These are phyloP conservation scores for Agrenia bidenticulata DNA, from an alignment of 2,888 invertebrate genomes.

Conservation along the genomic window DNA sequence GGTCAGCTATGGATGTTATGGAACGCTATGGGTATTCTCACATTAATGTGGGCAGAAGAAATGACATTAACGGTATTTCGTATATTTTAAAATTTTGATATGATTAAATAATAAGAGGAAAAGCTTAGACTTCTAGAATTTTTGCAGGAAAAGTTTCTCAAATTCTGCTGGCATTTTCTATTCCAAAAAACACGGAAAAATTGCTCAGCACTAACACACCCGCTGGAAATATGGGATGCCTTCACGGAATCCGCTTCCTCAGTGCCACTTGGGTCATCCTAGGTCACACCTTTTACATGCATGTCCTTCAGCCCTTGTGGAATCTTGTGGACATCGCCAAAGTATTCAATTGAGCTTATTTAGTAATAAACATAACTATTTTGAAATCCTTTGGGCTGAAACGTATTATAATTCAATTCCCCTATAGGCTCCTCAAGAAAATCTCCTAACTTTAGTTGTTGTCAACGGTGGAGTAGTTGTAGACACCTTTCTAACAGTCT, in stretches of 20 bases:
- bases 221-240: conserved; percentile 55
- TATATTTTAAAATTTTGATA: too few species aligned
- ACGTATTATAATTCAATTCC: too few species aligned
- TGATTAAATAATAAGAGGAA: too few species aligned
- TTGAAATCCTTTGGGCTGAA: too few species aligned
- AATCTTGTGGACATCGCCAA: conserved; percentile 37
- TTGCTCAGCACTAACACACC: conserved; percentile 57
- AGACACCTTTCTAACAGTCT: conserved; percentile 54
- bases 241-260: conserved; percentile 62
- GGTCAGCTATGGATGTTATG: conserved; percentile 23
- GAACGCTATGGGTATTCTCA: conserved; percentile 4
- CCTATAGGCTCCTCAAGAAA: too few species aligned
- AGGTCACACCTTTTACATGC: conserved; percentile 57
- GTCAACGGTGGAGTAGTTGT: conserved; percentile 53
- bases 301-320: conserved; percentile 37
- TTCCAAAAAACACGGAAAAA: conserved; percentile 58
- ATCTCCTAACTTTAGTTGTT: conserved; percentile 13
- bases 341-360: conserved; percentile 11
- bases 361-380: too few species aligned
- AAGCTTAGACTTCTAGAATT: too few species aligned
- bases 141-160: background rate
- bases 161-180: conserved; percentile 58
- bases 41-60: too few species aligned
- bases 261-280: conserved; percentile 64
- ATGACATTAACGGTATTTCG: too few species aligned